Evolutionary conservation across 2,797 vertebrate species (phyloP).

Genomic region (Carcharodon carcharias): DNA sequence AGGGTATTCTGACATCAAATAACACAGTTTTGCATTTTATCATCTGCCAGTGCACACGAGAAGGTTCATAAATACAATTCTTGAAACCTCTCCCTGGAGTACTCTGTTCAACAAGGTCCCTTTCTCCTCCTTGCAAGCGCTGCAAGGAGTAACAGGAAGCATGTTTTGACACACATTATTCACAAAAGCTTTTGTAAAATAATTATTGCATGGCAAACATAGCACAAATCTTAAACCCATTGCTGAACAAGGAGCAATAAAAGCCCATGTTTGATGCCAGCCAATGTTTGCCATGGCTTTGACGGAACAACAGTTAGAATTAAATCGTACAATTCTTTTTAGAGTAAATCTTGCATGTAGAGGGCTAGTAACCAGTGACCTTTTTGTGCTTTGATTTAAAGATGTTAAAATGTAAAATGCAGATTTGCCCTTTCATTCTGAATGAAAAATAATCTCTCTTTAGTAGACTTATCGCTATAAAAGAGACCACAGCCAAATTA

Average conservation of each 20-base stretch:
- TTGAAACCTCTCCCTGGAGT: background rate
- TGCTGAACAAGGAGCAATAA: background rate
- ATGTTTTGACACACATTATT: conserved; percentile 1
- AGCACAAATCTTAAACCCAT: background rate
- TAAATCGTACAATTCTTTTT: background rate
- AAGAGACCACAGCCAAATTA: background rate
- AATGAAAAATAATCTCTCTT: conserved; percentile 19
- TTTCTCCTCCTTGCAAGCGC: background rate
- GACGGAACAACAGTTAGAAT: background rate
- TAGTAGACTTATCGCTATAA: background rate
- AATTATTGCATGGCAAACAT: background rate
- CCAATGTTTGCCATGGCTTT: background rate
- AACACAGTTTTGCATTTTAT: background rate
- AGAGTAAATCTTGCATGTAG: background rate
- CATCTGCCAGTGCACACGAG: background rate
- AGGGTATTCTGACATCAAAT: background rate
- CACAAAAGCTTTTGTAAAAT: conserved; percentile 11
- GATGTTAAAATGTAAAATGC: conserved; percentile 18
- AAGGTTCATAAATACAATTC: background rate
- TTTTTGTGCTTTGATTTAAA: background rate
- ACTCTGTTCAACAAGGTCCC: background rate
- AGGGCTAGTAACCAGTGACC: background rate
- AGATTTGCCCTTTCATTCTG: conserved; percentile 24
- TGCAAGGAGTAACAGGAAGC: background rate
- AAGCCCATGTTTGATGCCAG: background rate